Evolutionary conservation across 2,888 invertebrate genomes (phyloP).

Genomic region (Nomada hirtipes): DNA sequence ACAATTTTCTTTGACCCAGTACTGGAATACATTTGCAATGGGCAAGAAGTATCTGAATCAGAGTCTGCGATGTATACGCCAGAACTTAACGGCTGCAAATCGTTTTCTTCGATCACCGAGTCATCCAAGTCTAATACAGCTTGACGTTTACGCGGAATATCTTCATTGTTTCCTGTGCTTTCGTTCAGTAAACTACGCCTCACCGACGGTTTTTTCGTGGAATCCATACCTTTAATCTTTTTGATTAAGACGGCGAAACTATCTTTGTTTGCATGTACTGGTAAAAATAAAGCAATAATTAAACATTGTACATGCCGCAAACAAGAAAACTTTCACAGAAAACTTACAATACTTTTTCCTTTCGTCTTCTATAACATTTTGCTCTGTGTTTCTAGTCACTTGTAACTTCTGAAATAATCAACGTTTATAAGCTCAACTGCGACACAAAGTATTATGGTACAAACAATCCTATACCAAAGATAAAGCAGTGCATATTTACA

Average conservation of each 20-base stretch:
- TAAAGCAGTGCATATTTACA: conserved; percentile 39
- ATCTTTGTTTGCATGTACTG: conserved; percentile 81
- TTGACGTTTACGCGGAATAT: conserved; percentile 9
- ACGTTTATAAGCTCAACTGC: conserved; percentile 12
- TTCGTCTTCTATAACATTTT: conserved; percentile 82
- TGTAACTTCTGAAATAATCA: conserved; percentile 75
- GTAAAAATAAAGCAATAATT: conserved; percentile 36
- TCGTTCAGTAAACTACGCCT: conserved; percentile 57
- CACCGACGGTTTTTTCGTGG: conserved; percentile 41
- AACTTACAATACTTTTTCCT: conserved; percentile 83
- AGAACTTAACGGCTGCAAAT: conserved; percentile 23
- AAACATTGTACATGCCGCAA: not conserved
- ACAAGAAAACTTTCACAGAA: conserved; percentile 12
- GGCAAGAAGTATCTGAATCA: conserved; percentile 73
- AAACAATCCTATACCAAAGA: not conserved
- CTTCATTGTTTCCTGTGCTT: not conserved
- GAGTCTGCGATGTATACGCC: conserved; percentile 69
- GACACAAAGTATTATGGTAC: not conserved
- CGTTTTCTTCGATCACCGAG: conserved; percentile 36
- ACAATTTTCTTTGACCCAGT: conserved; percentile 67
- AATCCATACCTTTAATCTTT: conserved; percentile 71
- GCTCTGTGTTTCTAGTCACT: conserved; percentile 81
- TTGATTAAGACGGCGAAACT: conserved; percentile 81
- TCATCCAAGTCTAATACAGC: conserved; percentile 25
- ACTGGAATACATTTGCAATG: conserved; percentile 74